Evolutionary conservation across 1,140 invertebrate species (phyloP).

Genomic region (Popillia japonica): DNA sequence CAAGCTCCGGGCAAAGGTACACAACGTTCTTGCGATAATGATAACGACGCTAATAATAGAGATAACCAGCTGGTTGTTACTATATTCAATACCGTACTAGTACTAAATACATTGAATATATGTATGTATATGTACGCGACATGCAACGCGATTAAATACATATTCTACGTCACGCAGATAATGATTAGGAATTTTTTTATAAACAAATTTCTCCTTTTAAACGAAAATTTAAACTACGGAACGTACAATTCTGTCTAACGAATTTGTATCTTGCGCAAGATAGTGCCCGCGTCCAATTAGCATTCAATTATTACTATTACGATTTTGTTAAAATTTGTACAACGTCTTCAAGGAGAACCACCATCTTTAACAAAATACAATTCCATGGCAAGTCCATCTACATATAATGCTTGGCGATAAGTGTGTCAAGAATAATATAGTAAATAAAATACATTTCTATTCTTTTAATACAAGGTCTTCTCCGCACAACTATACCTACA

Average conservation of each 20-base stretch:
- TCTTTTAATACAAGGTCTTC: not conserved
- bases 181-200: too few relatives aligned
- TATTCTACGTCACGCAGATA: too few relatives aligned
- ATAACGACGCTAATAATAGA: too few relatives aligned
- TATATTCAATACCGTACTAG: too few relatives aligned
- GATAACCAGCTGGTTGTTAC: too few relatives aligned
- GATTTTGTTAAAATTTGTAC: not conserved
- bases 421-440: constrained; percentile 10
- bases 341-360: not conserved
- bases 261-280: not conserved
- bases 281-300: not conserved
- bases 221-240: too few relatives aligned
- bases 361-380: not conserved
- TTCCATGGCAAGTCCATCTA: not conserved
- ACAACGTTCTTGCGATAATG: not conserved
- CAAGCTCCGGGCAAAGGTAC: not conserved
- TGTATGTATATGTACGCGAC: too few relatives aligned
- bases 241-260: not conserved
- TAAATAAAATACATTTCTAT: not conserved
- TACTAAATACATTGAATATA: too few relatives aligned
- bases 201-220: too few relatives aligned
- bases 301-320: not conserved
- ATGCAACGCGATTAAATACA: too few relatives aligned
- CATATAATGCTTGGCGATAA: not conserved
- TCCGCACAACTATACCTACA: not conserved